phyloP scores from a whole-genome alignment of 2,888 invertebrate genomes.

The Tetheella fluctuosa region DNA sequence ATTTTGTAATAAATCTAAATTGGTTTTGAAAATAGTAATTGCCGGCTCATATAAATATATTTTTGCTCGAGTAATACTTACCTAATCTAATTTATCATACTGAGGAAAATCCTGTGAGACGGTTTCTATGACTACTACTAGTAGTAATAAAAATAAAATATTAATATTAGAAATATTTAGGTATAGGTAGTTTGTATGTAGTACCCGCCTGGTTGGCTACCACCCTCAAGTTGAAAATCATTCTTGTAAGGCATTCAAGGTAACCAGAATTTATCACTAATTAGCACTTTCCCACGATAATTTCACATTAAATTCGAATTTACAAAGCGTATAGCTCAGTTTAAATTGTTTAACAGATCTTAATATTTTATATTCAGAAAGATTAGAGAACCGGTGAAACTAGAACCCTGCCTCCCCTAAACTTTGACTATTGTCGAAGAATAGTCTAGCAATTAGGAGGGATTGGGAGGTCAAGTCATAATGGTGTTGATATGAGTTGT shows the following conservation, averaged over 20 bases:
- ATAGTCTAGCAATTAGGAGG: conserved; percentile 21
- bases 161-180: too few species aligned
- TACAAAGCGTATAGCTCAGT: conserved; percentile 35
- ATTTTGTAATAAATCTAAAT: too few species aligned
- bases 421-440: conserved; percentile 1
- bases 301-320: conserved; percentile 32
- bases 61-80: too few species aligned
- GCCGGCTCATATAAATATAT: not conserved
- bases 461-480: conserved; percentile 25
- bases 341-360: conserved; percentile 41
- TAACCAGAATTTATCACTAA: conserved; percentile 23
- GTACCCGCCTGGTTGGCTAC: too few species aligned
- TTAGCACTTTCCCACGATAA: conserved; percentile 45
- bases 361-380: conserved; percentile 20
- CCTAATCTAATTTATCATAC: too few species aligned
- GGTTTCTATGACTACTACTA: too few species aligned
- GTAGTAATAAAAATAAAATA: too few species aligned
- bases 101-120: too few species aligned
- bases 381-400: conserved; percentile 21
- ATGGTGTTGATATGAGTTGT: conserved; percentile 39
- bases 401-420: conserved; percentile 24
- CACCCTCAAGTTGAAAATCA: too few species aligned
- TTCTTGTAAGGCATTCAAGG: not conserved
- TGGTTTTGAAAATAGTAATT: too few species aligned
- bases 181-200: too few species aligned